Percentiles rank a stretch among this genome's conserved stretches.
Evolutionary conservation across 2,113 vertebrate species (phyloP).

Genomic region (Psammodynastes pulverulentus): DNA sequence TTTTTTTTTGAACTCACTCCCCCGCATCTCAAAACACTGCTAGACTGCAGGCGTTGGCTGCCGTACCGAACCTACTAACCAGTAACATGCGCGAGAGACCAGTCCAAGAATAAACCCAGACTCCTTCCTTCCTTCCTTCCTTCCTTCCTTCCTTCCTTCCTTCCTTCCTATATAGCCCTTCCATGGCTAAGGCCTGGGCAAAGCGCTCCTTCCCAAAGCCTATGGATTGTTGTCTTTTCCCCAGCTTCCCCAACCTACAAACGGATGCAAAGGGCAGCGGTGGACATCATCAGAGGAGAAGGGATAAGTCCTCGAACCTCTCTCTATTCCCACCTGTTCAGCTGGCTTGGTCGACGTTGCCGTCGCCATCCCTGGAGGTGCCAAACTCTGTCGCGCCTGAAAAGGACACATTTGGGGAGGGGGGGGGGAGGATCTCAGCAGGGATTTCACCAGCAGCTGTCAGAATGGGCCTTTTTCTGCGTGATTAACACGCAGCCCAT

Average conservation of each 20-base stretch:
- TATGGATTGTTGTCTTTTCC: no score
- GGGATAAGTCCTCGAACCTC: neutral
- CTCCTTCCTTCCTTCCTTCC: neutral
- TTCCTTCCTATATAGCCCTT: neutral
- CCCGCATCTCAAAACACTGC: constrained; percentile 1
- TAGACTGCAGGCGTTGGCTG: constrained; percentile 18
- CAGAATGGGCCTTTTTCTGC: no score
- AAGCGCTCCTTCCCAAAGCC: neutral
- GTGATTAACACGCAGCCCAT: no score
- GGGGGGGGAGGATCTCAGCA: no score
- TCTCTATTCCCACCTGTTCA: neutral
- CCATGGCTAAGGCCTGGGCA: neutral
- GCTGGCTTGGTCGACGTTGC: neutral
- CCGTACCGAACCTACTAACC: neutral
- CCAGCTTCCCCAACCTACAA: neutral
- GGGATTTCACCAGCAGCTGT: neutral
- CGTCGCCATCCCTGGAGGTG: neutral
- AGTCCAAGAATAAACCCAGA: neutral
- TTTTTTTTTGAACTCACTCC: neutral
- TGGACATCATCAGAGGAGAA: no score
- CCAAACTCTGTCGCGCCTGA: neutral
- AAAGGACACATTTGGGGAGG: neutral
- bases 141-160: neutral
- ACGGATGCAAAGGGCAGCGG: neutral
- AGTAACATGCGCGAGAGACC: neutral